Conservation (phyloP, 2,113 vertebrate genomes). For the Ammodytes marinus region DNA sequence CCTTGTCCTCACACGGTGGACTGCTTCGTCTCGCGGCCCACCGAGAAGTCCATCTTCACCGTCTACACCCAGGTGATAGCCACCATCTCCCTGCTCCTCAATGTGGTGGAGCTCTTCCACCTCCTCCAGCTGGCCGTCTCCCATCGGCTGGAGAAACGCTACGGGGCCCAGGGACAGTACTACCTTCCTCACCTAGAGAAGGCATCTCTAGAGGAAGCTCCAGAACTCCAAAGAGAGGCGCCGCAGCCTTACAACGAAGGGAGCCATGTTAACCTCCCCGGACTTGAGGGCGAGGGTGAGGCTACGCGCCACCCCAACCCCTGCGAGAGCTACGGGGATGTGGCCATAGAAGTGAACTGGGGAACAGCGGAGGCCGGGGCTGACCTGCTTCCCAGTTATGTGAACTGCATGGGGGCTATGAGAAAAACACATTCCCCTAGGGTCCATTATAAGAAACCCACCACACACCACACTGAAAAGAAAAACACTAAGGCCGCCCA, state of each 20-base stretch:
- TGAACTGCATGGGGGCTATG: slow-evolving; percentile 72
- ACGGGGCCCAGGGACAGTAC: neutral
- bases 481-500: slow-evolving; percentile 55
- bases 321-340: slow-evolving; percentile 52
- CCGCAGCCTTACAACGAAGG: slow-evolving; percentile 39
- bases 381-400: slow-evolving; percentile 77
- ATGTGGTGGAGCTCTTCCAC: slow-evolving; percentile 90
- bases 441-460: slow-evolving; percentile 57
- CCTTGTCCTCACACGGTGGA: slow-evolving; percentile 94
- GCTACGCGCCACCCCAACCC: slow-evolving; percentile 38
- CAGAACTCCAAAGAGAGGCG: neutral
- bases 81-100: slow-evolving; percentile 90
- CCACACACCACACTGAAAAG: slow-evolving; percentile 14
- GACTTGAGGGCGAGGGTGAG: slow-evolving; percentile 8
- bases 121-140: slow-evolving; percentile 85
- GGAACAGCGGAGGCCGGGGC: slow-evolving; percentile 13
- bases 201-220: neutral
- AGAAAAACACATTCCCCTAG: slow-evolving; percentile 43
- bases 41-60: slow-evolving; percentile 97
- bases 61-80: slow-evolving; percentile 94
- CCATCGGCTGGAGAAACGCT: slow-evolving; percentile 72
- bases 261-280: slow-evolving; percentile 30
- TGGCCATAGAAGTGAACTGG: slow-evolving; percentile 54
- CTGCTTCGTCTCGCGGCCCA: slow-evolving; percentile 96
- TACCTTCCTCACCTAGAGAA: slow-evolving; percentile 3